phyloP scores from a whole-genome alignment of 2,797 vertebrate species.

The Thalassophryne amazonica region DNA sequence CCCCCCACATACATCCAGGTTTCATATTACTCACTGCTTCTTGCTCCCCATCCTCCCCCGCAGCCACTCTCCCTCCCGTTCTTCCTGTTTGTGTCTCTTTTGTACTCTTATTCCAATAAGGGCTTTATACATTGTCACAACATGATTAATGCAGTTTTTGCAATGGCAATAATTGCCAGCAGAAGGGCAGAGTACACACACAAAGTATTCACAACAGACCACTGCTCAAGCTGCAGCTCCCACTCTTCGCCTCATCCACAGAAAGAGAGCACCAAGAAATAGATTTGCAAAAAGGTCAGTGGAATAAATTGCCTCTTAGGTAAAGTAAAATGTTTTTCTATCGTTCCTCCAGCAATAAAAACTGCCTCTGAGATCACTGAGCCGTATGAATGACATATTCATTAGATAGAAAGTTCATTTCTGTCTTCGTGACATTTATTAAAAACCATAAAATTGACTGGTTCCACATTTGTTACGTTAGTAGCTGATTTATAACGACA shows the following conservation, averaged over 20 bases:
- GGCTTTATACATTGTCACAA: constrained; percentile 55
- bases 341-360: constrained; percentile 11
- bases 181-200: constrained; percentile 49
- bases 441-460: constrained; percentile 25
- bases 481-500: too few relatives aligned
- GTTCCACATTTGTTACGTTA: constrained; percentile 55
- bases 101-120: constrained; percentile 40
- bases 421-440: constrained; percentile 32
- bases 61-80: constrained; percentile 2
- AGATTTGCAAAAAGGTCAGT: constrained; percentile 68
- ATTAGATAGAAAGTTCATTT: neutral
- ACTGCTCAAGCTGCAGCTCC: constrained; percentile 16
- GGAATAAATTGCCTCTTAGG: constrained; percentile 56
- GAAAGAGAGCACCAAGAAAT: constrained; percentile 31
- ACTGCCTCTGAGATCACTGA: constrained; percentile 25
- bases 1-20: constrained; percentile 23
- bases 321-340: constrained; percentile 36
- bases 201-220: constrained; percentile 59
- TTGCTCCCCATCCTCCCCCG: constrained; percentile 13
- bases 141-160: constrained; percentile 62
- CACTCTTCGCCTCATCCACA: constrained; percentile 34
- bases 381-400: neutral
- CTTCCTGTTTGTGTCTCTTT: constrained; percentile 22
- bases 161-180: constrained; percentile 58
- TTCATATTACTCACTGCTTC: constrained; percentile 48